Percentiles rank a stretch among this genome's conserved stretches.
Conservation (phyloP, 1,140 invertebrate species). For the Drosophila melanogaster region DNA sequence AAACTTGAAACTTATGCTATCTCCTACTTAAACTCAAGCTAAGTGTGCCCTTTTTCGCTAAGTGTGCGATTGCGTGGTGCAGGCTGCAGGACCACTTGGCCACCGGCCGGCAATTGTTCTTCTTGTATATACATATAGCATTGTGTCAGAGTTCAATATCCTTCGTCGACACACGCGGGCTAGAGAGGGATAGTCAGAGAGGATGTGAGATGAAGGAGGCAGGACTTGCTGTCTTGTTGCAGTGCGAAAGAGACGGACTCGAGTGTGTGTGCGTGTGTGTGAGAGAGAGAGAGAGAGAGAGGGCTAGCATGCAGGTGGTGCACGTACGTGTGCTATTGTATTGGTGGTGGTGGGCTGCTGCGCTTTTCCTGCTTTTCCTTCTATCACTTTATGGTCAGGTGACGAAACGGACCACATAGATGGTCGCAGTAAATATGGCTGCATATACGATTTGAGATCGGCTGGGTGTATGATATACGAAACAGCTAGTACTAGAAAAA, state of each 20-base stretch:
- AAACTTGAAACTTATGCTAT: too few species aligned
- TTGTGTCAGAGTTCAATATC: conserved; percentile 82
- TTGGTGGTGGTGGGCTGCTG: conserved; percentile 28
- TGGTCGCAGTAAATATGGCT: background rate
- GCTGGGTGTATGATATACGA: conserved; percentile 5
- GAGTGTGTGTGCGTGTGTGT: background rate
- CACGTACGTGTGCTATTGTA: conserved; percentile 8
- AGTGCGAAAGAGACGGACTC: background rate
- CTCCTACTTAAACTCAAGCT: background rate
- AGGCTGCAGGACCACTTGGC: conserved; percentile 37
- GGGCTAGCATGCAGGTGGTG: conserved; percentile 26
- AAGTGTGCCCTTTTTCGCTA: background rate
- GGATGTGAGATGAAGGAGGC: background rate
- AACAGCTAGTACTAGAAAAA: too few species aligned
- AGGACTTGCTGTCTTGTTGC: background rate
- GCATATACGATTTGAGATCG: conserved; percentile 1
- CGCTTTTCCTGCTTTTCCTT: conserved; percentile 34
- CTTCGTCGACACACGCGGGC: conserved; percentile 46
- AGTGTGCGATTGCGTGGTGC: conserved; percentile 14
- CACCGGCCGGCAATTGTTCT: conserved; percentile 63
- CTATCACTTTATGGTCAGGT: conserved; percentile 47
- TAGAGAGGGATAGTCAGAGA: conserved; percentile 3
- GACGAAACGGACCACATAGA: conserved; percentile 35
- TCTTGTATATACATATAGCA: conserved; percentile 54
- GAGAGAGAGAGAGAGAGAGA: background rate